Evolutionary conservation across 2,888 invertebrate genomes (phyloP), one percentile per base, ranked within the genome.

Genomic region (Microchrysa polita): DNA sequence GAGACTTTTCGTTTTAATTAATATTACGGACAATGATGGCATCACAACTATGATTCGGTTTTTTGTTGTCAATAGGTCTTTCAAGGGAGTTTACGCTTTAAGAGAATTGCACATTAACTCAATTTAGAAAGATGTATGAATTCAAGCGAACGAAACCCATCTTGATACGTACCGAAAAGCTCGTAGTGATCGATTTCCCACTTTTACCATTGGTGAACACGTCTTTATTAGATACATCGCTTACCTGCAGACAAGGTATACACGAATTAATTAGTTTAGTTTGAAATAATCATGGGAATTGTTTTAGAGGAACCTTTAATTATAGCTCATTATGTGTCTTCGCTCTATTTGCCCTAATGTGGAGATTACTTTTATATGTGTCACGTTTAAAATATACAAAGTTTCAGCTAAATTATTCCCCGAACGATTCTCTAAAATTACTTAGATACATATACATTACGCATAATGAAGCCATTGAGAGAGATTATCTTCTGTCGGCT

Each of bases 111-210:
- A n/a, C n/a, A n/a, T n/a, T n/a, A n/a, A n/a, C n/a, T n/a, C n/a
- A n/a, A n/a, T n/a, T n/a, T n/a, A n/a, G n/a, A n/a, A n/a, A n/a
- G n/a, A n/a, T n/a, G n/a, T n/a, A n/a, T n/a, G n/a, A n/a, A n/a
- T 34, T 34, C 27, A 73, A 12, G 18, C 52, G 48, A 12, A 53
- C 72, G 73, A 78, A 77, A 84, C 84, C 84, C 85, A 85, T 84
- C 85, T 84, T 84, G 84, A 85, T 85, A 85, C 84, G 85, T 85
- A 85, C 84, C 84, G 84, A 85, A 84, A 84, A 85, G 82, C 84
- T 84, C 79, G 82, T 81, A 82, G 82, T 82, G 83, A 82, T 79
- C 79, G 83, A 81, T 84, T 85, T 85, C 83, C 83, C 84, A 83
- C 81, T 83, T 84, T 85, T 85, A 83, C 81, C 83, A 82, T 81